A percentile compares a stretch with the other conserved stretches of the same genome.
Conservation (phyloP, 2,797 vertebrate species). For the Bovichtus variegatus region DNA sequence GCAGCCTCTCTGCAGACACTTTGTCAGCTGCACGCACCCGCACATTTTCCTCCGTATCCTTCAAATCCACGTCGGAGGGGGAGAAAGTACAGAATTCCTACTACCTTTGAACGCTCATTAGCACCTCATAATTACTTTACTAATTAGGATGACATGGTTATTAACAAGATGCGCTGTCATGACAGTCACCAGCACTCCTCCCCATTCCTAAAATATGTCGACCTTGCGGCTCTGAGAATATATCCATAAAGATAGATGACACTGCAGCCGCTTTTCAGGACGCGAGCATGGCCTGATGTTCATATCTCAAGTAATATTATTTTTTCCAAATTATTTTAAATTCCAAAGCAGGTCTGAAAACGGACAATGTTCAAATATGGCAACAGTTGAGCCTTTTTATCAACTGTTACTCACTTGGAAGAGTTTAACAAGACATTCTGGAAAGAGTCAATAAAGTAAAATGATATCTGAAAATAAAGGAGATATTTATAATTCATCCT, state of each 20-base stretch:
- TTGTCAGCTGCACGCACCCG: slow-evolving; percentile 43
- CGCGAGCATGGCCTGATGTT: background rate
- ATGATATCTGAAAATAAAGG: background rate
- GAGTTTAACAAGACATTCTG: background rate
- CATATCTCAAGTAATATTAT: background rate
- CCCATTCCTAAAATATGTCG: slow-evolving; percentile 78
- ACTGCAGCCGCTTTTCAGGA: slow-evolving; percentile 1
- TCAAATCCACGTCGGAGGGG: slow-evolving; percentile 74
- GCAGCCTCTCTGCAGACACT: slow-evolving; percentile 45
- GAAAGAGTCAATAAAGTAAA: background rate
- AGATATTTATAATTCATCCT: slow-evolving; percentile 31
- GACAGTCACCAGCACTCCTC: slow-evolving; percentile 84
- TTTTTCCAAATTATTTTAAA: background rate
- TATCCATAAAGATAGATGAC: slow-evolving; percentile 43
- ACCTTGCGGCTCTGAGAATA: slow-evolving; percentile 46
- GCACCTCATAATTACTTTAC: slow-evolving; percentile 93
- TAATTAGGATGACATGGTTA: slow-evolving; percentile 92
- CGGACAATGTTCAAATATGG: background rate
- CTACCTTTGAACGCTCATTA: slow-evolving; percentile 91
- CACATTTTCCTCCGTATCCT: slow-evolving; percentile 65
- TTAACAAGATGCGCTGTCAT: slow-evolving; percentile 88
- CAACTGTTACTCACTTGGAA: background rate
- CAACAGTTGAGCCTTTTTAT: background rate
- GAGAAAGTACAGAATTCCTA: slow-evolving; percentile 83
- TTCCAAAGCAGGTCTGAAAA: background rate